These are phyloP conservation scores for Aphyosemion australe DNA, from an alignment of 2,113 vertebrate species.

Conservation along the genomic window DNA sequence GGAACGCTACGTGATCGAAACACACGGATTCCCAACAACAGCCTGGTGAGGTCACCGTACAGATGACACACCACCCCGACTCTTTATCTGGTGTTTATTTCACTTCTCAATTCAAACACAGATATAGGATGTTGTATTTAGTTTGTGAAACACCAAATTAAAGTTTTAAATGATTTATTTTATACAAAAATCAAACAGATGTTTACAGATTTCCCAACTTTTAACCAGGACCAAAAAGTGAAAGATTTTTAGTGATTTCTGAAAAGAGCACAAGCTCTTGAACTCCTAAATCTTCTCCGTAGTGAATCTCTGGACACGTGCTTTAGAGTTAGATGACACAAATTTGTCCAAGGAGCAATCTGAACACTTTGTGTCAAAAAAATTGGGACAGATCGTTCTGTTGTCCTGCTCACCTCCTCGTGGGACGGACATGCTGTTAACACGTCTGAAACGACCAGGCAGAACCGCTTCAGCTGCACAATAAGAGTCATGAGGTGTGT, in stretches of 20 bases:
- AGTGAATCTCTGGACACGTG: background rate
- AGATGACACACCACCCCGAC: background rate
- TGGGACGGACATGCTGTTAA: constrained; percentile 3
- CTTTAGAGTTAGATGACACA: background rate
- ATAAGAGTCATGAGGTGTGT: constrained; percentile 36
- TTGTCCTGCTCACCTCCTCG: background rate
- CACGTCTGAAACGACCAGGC: constrained; percentile 46
- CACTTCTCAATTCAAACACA: too few relatives aligned
- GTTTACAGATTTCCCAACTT: too few relatives aligned
- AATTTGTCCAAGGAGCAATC: background rate
- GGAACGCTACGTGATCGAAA: background rate
- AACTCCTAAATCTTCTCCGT: too few relatives aligned
- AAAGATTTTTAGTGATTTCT: too few relatives aligned
- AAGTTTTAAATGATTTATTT: too few relatives aligned
- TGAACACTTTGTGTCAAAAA: background rate
- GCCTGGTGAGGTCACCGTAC: background rate
- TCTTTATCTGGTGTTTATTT: too few relatives aligned
- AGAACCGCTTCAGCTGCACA: constrained; percentile 38
- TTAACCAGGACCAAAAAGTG: too few relatives aligned
- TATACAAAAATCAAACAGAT: too few relatives aligned
- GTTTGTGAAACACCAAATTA: too few relatives aligned
- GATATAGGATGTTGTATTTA: too few relatives aligned
- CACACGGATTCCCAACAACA: background rate
- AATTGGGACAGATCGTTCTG: background rate
- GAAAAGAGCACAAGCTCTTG: too few relatives aligned